Evolutionary conservation across 2,113 vertebrate genomes (phyloP).

Genomic region (Puntigrus tetrazona): DNA sequence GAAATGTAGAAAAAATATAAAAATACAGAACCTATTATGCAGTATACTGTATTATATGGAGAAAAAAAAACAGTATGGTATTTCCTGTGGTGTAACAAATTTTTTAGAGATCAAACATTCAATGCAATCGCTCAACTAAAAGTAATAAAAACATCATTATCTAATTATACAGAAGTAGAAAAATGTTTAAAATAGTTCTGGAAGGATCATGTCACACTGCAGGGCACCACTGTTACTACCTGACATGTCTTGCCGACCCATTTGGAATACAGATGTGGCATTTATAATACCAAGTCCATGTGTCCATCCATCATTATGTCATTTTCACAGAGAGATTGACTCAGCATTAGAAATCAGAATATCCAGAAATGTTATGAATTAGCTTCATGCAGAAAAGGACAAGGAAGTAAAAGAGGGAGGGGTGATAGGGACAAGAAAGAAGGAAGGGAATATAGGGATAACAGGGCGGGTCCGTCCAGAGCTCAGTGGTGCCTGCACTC

Average conservation of each 20-base stretch:
- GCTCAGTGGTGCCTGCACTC: conserved; percentile 67
- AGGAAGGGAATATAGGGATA: conserved; percentile 41
- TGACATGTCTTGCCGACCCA: conserved; percentile 13
- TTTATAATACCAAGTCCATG: neutral
- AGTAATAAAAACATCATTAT: neutral
- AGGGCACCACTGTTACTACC: neutral
- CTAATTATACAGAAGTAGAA: neutral
- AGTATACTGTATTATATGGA: too few relatives aligned
- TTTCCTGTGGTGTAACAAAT: neutral
- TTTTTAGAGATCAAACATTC: neutral
- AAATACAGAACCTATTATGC: too few relatives aligned
- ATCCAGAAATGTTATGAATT: conserved; percentile 47
- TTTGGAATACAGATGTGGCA: conserved; percentile 1
- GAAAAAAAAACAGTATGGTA: too few relatives aligned
- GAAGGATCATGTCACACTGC: neutral
- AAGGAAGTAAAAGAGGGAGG: neutral
- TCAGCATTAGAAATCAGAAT: conserved; percentile 38
- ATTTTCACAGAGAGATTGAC: conserved; percentile 26
- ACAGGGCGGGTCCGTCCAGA: conserved; percentile 61
- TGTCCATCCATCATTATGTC: conserved; percentile 27
- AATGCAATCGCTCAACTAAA: neutral
- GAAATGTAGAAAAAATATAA: too few relatives aligned
- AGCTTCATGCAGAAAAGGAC: conserved; percentile 12
- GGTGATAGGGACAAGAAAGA: conserved; percentile 26
- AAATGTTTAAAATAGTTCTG: neutral